Evolutionary conservation across 2,113 vertebrate species (phyloP), one percentile per base, ranked within the genome.

Genomic region (Psilopsiagon aurifrons): DNA sequence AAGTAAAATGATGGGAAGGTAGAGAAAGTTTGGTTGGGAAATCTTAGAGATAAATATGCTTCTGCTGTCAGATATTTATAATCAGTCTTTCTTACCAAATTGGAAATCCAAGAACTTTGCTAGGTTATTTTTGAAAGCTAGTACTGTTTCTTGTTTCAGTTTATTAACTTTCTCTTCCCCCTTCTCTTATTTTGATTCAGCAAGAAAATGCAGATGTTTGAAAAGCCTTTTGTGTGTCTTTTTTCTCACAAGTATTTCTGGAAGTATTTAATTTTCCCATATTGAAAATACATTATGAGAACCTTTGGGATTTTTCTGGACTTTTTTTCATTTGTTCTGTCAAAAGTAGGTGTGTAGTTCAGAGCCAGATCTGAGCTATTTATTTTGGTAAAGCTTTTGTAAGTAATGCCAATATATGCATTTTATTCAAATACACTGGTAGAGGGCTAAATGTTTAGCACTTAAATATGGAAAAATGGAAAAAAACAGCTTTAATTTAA

Each of bases 181-280:
- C 5, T n/a, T 39, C 24, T 47, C 12, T 54, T 12, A 24, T 11
- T 46, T 52, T 25, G 18, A 57, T 84, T 84, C 35, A 43, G 28
- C 7, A 54, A 78, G 44, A 67, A 54, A 80, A 86, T 39, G 7
- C 2, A 66, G 77, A 28, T 47, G 4, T 49, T 59, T 39, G 31
- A 52, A 64, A 76, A 28, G 0, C 3, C 1, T 60, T 66, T 44
- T 60, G 7, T 80, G 11, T 46, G 25, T 39, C 5, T 5, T 47
- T 84, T 78, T 17, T 28, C 17, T 63, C 28, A 60, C 10, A 19
- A 25, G 13, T 39, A 16, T 25, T 73, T 82, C 78, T 54, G 11
- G 2, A 82, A 49, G 7, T 4, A 31, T 76, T 87, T 59, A 0
- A 7, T n/a, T 88, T 37, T 43, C 11, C 15, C 7, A 1, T 52